Percentiles rank a stretch among this genome's conserved stretches.
Evolutionary conservation across 2,888 invertebrate species (phyloP).

Genomic region (Drosophila mettleri): DNA sequence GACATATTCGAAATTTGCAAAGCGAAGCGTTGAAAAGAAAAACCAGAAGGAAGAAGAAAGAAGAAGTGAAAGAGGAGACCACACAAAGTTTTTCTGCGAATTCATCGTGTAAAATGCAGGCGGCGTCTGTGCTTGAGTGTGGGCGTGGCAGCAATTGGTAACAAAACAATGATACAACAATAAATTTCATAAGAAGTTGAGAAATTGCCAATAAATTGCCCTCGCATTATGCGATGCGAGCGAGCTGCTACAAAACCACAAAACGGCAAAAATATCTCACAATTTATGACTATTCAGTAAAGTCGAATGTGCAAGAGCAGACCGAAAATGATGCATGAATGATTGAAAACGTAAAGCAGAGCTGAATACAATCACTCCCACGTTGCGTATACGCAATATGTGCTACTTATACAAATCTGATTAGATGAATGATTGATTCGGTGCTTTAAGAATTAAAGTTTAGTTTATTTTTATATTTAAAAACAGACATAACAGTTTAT

Average conservation of each 20-base stretch:
- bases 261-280: slow-evolving; percentile 24
- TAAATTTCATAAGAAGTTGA: slow-evolving; percentile 28
- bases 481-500: too few relatives aligned
- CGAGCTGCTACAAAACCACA: slow-evolving; percentile 24
- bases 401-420: background rate
- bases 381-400: slow-evolving; percentile 2
- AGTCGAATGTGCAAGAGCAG: background rate
- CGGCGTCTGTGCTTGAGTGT: background rate
- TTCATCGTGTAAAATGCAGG: slow-evolving; percentile 40
- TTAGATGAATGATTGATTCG: background rate
- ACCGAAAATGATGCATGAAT: background rate
- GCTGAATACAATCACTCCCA: background rate
- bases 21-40: slow-evolving; percentile 15
- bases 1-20: slow-evolving; percentile 46
- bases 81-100: slow-evolving; percentile 45
- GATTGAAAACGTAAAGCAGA: background rate
- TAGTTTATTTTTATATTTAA: too few relatives aligned
- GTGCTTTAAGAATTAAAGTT: background rate
- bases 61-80: background rate
- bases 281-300: slow-evolving; percentile 73
- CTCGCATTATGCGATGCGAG: slow-evolving; percentile 45
- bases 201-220: slow-evolving; percentile 76
- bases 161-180: slow-evolving; percentile 26
- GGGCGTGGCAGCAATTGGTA: slow-evolving; percentile 29
- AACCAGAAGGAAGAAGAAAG: background rate